Percentiles rank a stretch among this genome's conserved stretches.
phyloP scores from a whole-genome alignment of 2,888 invertebrate species.

The Idaea dimidiata region DNA sequence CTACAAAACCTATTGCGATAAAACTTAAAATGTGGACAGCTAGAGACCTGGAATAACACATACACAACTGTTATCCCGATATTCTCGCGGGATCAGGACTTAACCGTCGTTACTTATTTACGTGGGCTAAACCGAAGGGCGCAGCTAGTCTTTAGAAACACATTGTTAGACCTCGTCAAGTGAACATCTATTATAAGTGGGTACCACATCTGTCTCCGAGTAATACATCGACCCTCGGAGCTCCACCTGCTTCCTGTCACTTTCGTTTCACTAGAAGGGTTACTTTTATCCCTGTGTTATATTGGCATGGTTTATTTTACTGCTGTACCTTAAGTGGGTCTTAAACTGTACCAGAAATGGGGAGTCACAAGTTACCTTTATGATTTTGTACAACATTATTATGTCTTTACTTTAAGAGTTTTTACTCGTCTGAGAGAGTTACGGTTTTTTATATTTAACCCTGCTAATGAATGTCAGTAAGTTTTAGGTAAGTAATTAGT shows the following conservation, averaged over 20 bases:
- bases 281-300: slow-evolving; percentile 3
- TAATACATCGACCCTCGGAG: slow-evolving; percentile 53
- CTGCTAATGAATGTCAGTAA: no score
- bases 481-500: no score
- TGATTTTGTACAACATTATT: neutral
- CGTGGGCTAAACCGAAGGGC: no score
- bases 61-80: no score
- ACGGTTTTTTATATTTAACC: no score
- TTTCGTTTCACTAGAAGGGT: slow-evolving; percentile 16
- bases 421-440: neutral
- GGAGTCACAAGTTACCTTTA: neutral
- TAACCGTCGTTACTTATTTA: no score
- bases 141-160: neutral
- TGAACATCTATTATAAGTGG: neutral
- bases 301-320: slow-evolving; percentile 1
- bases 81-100: no score
- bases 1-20: no score
- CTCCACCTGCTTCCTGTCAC: slow-evolving; percentile 58
- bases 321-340: neutral
- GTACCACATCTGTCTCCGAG: slow-evolving; percentile 22
- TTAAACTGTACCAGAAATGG: neutral
- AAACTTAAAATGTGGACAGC: no score
- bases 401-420: neutral
- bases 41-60: no score
- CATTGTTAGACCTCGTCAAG: neutral